Base-by-base conservation (phyloP, 2,888 invertebrate species). In the Cheilosia vernalis region DNA sequence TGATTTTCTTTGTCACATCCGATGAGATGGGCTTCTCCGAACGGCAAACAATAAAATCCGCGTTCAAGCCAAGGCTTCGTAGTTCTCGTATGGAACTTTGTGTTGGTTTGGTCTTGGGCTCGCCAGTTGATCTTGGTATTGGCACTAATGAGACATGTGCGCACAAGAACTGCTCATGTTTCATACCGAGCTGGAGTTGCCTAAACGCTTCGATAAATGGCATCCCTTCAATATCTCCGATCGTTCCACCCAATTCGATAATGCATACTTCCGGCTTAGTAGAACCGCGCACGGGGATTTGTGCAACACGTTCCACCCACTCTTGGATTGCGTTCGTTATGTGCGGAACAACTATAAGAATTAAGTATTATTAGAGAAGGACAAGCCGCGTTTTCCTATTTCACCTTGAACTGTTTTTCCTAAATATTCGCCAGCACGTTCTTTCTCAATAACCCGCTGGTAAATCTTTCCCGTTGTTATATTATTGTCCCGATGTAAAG, bases 381-480 rank as follows among this genome's bases (percentile, higher is more conserved):
- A 9, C 30, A 30, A 30, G 7, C 1, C 6, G n/a, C n/a, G n/a
- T 30, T 30, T 7, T 30, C 6, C 7, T 7, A 30, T 9, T 30
- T 30, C 6, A 30, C 30, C 30, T 30, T 30, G 30, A 30, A 30
- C 30, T 1, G 30, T 30, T 30, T 30, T 30, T 30, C 30, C 30
- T 30, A 30, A 30, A 30, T 30, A 30, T 30, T 9, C 30, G 9
- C 30, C 30, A 30, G 30, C 7, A 30, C 30, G 30, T 30, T 30
- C 30, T 30, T 30, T 30, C 7, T 30, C 30, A 30, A 99, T 99
- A 30, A 99, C 99, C 90, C 96, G 94, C 90, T 98, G 96, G 92
- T 99, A 99, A 87, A 99, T 98, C 93, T 99, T 99, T 55, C 99
- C 99, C 6, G 99, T 99, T 0, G 99, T 99, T 87, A 99, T 99